These are phyloP conservation scores for Holacanthus passer DNA, from an alignment of 2,113 vertebrate species.

Conservation along the genomic window DNA sequence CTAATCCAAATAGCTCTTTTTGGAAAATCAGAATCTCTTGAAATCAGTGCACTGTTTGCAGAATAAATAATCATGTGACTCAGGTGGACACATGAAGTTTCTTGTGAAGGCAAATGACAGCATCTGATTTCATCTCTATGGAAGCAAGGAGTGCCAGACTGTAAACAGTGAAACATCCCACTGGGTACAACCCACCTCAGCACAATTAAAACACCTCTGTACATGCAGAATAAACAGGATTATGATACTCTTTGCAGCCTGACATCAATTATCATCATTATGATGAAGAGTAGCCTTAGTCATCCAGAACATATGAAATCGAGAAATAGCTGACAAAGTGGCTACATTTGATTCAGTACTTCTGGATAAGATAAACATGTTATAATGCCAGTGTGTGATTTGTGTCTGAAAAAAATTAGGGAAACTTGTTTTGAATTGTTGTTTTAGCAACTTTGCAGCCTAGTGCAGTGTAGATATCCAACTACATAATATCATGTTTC, in stretches of 20 bases:
- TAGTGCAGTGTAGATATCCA: background rate
- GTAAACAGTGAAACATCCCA: slow-evolving; percentile 63
- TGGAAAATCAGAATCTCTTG: too few relatives aligned
- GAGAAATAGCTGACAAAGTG: background rate
- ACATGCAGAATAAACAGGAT: background rate
- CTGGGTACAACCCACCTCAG: slow-evolving; percentile 27
- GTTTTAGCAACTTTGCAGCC: background rate
- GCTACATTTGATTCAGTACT: background rate
- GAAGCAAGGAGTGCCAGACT: slow-evolving; percentile 57
- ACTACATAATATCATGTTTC: background rate
- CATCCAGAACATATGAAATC: background rate
- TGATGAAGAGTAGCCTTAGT: background rate
- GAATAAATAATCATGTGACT: background rate
- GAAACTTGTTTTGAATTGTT: background rate
- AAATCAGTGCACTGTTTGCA: background rate
- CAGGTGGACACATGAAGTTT: slow-evolving; percentile 21
- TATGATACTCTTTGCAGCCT: background rate
- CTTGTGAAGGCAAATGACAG: slow-evolving; percentile 47
- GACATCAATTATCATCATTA: background rate
- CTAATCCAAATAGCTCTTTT: background rate
- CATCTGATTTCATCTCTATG: slow-evolving; percentile 69
- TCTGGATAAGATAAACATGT: background rate
- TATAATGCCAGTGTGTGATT: background rate
- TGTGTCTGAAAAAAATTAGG: background rate
- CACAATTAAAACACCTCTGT: background rate